Percentiles rank a stretch among this genome's conserved stretches.
Conservation (phyloP, 2,888 invertebrate species). For the Caradrina clavipalpis region DNA sequence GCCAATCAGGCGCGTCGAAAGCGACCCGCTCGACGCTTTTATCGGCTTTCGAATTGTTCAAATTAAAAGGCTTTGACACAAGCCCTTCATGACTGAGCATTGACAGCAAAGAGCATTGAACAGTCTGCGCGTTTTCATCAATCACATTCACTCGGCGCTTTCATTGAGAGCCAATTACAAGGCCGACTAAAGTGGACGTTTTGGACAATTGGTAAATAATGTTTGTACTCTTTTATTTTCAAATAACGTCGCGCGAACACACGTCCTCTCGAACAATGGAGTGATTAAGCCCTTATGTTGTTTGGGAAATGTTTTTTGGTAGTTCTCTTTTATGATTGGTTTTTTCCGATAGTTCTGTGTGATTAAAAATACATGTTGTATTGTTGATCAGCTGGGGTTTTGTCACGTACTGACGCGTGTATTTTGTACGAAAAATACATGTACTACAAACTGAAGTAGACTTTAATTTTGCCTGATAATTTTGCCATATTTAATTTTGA, state of each 20-base stretch:
- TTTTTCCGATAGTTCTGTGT: too few species aligned
- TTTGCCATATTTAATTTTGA: too few species aligned
- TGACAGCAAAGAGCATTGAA: slow-evolving; percentile 6
- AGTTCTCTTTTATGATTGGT: too few species aligned
- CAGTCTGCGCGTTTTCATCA: background rate
- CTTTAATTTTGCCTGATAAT: too few species aligned
- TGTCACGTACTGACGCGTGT: too few species aligned
- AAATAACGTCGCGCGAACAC: background rate
- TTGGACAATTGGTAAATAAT: background rate
- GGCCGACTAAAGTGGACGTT: slow-evolving; percentile 2
- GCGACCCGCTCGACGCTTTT: background rate
- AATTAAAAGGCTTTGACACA: slow-evolving; percentile 21
- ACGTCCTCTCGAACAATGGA: background rate
- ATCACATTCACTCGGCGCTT: background rate
- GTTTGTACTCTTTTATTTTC: background rate
- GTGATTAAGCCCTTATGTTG: background rate
- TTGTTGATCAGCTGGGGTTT: too few species aligned
- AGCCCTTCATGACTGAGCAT: slow-evolving; percentile 1
- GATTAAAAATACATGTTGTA: too few species aligned
- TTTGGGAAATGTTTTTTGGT: background rate
- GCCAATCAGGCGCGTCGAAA: background rate
- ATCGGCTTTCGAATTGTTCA: background rate
- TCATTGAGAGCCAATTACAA: background rate
- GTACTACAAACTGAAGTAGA: too few species aligned
- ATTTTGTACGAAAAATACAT: too few species aligned